These are phyloP conservation scores for Popillia japonica DNA, from an alignment of 1,140 invertebrate genomes.

Conservation along the genomic window DNA sequence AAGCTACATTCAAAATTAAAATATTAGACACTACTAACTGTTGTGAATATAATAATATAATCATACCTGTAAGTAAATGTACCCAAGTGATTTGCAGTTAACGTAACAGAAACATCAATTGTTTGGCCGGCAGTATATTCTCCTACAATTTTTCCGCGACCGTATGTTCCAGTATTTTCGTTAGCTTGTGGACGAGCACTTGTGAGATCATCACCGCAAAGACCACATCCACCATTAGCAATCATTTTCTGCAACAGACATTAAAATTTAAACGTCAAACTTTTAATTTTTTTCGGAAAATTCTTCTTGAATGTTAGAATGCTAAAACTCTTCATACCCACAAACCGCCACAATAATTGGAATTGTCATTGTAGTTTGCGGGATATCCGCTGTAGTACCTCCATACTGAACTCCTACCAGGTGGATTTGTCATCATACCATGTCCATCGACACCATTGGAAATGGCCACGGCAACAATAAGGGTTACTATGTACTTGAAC, in stretches of 20 bases:
- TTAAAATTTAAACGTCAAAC: too few species aligned
- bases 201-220: slow-evolving; percentile 67
- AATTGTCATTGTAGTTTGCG: slow-evolving; percentile 71
- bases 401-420: slow-evolving; percentile 73
- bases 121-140: slow-evolving; percentile 57
- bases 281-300: too few species aligned
- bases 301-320: too few species aligned
- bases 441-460: slow-evolving; percentile 63
- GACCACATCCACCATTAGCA: slow-evolving; percentile 61
- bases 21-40: background rate
- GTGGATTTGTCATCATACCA: slow-evolving; percentile 74
- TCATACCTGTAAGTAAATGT: slow-evolving; percentile 64
- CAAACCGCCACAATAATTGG: slow-evolving; percentile 73
- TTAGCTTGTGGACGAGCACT: slow-evolving; percentile 65
- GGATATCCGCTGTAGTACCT: slow-evolving; percentile 66
- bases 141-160: slow-evolving; percentile 65
- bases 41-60: background rate
- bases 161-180: slow-evolving; percentile 71
- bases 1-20: slow-evolving; percentile 43
- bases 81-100: slow-evolving; percentile 68
- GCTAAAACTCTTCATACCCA: slow-evolving; percentile 58
- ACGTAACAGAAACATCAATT: slow-evolving; percentile 58
- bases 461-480: slow-evolving; percentile 18
- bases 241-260: slow-evolving; percentile 29
- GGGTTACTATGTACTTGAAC: background rate